Base-by-base conservation (phyloP, 2,888 invertebrate genomes). In the Sinohyriopsis cumingii region DNA sequence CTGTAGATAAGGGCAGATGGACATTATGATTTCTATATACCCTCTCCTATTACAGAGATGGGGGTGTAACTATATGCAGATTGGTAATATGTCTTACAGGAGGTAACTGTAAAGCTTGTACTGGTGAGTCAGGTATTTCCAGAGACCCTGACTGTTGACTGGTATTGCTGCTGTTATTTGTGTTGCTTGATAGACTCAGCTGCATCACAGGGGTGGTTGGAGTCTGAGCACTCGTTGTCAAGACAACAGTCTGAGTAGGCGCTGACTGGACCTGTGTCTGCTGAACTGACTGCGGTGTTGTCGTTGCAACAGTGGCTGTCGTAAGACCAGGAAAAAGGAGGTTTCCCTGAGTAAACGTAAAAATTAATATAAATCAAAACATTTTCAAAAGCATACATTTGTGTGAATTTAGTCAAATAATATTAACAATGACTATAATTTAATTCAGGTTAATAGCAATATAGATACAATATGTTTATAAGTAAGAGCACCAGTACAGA, bases 301-400 rank as follows among this genome's bases (percentile, higher is more conserved):
- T 61, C 45, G 60, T 55, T 22, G 65, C 68, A 15, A 63, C 60
- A 19, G 67, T 56, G 33, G 76, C 68, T 59, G 79, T 67, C 22
- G 76, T 63, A 22, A 74, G 60, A 45, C 72, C 65, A 0, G 78
- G 73, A 19, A 73, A 61, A 18, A 76, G 22, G n/a, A 72, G 66
- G 5, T 73, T 72, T 33, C 74, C 69, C 76, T 76, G 76, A 12
- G 15, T 45, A 3, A 15, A 45, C 3, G 45, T 0, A 45, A 45
- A 45, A 15, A 45, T 3, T 15, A 45, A 45, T 15, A 15, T 45
- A 45, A 45, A 45, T 45, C 9, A 15, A 0, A 12, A 45, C 12
- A 45, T 12, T 12, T 45, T 15, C 3, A 45, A 45, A 45, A 3
- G 45, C 45, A 45, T 45, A 45, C 9, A 45, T 45, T 15, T 45